Evolutionary conservation across 2,888 invertebrate species (phyloP), one percentile per base, ranked within the genome.

Genomic region (Parthenolecanium corni): DNA sequence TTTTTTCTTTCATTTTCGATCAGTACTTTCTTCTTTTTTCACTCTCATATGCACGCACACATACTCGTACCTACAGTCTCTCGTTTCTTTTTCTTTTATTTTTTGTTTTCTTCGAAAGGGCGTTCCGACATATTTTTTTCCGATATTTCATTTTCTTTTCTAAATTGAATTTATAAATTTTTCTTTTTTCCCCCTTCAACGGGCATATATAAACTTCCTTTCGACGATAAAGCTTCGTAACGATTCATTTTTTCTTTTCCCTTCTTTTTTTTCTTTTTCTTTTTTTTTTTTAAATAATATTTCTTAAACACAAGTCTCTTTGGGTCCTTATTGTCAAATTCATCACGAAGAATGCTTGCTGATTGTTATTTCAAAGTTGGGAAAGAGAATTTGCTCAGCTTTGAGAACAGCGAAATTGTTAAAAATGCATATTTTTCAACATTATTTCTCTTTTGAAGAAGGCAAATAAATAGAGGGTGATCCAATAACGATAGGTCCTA

Each of bases 81-180:
- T 46, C 46, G 20, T 46, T 46, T 46, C 46, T 18, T 46, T 46
- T 46, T 46, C 14, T 11, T 46, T 46, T 46, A 11, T 11, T 46
- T 16, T 46, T 46, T 46, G 11, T 23, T 23, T 23, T 49, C 9
- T 31, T 31, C 31, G 9, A 4, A 31, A 31, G 9, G 31, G 31
- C 9, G 4, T 31, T 31, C 9, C 54, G 54, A 54, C 54, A 42
- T 54, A 24, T n/a, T 52, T 54, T 47, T 42, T 54, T 42, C 40
- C 54, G 42, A 54, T 54, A 54, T 54, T 54, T 54, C 54, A 54
- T 54, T 54, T 54, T 54, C 40, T 24, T 54, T 42, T 52, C 40
- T 54, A 42, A 54, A 54, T 54, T 54, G 54, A 54, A 54, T 54
- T 54, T 40, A 54, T 54, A 54, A 54, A 38, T 40, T 42, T 54